phyloP scores from a whole-genome alignment of 2,888 invertebrate species.

The Acholoe squamosa region DNA sequence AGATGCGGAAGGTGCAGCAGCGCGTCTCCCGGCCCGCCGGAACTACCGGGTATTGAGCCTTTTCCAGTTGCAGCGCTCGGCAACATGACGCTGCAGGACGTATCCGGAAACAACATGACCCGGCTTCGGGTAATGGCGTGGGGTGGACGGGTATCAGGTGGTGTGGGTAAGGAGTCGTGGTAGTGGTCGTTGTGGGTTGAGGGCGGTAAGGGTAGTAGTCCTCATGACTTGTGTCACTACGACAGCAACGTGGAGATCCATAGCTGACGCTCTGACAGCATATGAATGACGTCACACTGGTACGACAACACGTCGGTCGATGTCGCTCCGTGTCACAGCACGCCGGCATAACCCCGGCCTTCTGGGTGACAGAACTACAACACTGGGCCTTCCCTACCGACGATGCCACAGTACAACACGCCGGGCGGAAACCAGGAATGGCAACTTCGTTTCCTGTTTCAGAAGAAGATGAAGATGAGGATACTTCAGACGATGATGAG shows the following conservation, averaged over 20 bases:
- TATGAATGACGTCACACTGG: slow-evolving; percentile 5
- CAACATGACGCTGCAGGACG: not conserved
- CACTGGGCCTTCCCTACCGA: slow-evolving; percentile 48
- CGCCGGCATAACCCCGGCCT: slow-evolving; percentile 54
- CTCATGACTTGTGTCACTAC: not conserved
- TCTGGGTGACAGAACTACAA: slow-evolving; percentile 58
- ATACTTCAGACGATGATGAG: not conserved
- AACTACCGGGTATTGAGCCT: not conserved
- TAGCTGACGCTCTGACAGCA: not conserved
- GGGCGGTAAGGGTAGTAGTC: not conserved
- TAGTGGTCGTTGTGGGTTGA: not conserved
- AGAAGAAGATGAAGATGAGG: not conserved
- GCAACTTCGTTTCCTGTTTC: not conserved
- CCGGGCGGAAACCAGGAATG: slow-evolving; percentile 65
- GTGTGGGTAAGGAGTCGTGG: not conserved
- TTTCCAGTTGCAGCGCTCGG: not conserved
- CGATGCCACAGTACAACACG: slow-evolving; percentile 58
- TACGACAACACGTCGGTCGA: slow-evolving; percentile 61
- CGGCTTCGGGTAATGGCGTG: slow-evolving; percentile 1
- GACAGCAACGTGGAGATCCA: slow-evolving; percentile 54
- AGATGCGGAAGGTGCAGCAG: slow-evolving; percentile 13
- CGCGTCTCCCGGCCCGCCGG: not conserved
- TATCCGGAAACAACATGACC: slow-evolving; percentile 17
- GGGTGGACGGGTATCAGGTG: slow-evolving; percentile 27
- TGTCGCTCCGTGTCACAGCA: slow-evolving; percentile 57